These are phyloP conservation scores for Rhynchotus rufescens DNA, from an alignment of 2,797 vertebrate species.

Conservation along the genomic window DNA sequence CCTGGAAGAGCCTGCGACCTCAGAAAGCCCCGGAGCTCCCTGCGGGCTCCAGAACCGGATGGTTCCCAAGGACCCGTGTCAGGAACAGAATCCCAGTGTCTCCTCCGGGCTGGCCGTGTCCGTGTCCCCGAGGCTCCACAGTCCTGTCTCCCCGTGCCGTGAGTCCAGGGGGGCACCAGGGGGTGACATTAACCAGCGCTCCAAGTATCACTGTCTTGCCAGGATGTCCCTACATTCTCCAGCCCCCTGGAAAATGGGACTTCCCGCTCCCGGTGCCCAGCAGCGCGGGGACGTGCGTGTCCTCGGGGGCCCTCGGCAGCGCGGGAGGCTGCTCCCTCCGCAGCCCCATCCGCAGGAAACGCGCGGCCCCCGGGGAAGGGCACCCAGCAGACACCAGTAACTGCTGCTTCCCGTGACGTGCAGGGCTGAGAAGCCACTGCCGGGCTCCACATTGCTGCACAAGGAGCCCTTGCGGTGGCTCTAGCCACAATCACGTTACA, in stretches of 20 bases:
- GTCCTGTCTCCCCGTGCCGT: neutral
- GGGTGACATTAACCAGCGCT: too few species aligned
- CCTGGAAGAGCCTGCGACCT: neutral
- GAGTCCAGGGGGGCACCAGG: neutral
- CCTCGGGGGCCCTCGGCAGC: too few species aligned
- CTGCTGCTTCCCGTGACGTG: neutral
- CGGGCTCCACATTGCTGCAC: neutral
- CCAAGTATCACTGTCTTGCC: too few species aligned
- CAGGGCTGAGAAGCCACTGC: neutral
- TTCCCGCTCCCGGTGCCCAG: too few species aligned
- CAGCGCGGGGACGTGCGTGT: too few species aligned
- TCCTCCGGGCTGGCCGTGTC: rapidly evolving
- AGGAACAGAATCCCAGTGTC: neutral
- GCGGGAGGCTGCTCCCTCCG: neutral
- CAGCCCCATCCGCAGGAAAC: neutral
- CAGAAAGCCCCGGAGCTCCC: neutral
- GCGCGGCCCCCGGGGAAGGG: neutral
- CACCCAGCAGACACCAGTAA: neutral
- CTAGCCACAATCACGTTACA: neutral
- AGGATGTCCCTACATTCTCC: too few species aligned
- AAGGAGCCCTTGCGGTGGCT: neutral
- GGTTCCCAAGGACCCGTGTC: neutral
- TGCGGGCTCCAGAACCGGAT: neutral
- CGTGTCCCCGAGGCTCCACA: neutral
- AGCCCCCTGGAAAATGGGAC: too few species aligned